Base-by-base conservation (phyloP, 2,797 vertebrate genomes). In the Urosaurus nigricauda region DNA sequence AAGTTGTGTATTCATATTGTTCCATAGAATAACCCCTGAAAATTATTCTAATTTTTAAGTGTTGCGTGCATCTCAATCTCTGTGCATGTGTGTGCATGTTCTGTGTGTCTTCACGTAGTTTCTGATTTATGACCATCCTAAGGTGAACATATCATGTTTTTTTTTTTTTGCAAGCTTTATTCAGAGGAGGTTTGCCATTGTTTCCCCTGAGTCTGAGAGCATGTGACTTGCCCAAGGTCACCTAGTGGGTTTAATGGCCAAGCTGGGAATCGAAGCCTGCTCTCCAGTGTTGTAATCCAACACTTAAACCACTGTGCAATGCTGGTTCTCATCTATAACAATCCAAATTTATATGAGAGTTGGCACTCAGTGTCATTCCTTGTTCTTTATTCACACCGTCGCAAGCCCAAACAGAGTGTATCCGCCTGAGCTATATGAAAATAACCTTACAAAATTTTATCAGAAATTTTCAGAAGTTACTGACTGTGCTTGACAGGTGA, bases 381-480 rank as follows among this genome's bases (percentile, higher is more conserved):
- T 43, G 43, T 71, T 71, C 35, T 40, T 80, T 75, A 47, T 71
- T 53, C 73, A 78, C 68, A 78, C 37, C 40, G 58, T 17, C 3
- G 2, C 65, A 70, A 85, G 3, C 43, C 60, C 86, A 77, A 37
- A 16, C 3, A 53, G 70, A 75, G 86, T 19, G 47, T 40, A 63
- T 29, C 26, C 26, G 26, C 3, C 73, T 63, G 43, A 16, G 19
- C 43, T 51, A 32, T 70, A 1, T 12, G 1, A 73, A 60, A 79
- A 65, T 85, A 51, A 0, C 0, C 68, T 90, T 51, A 90, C 80
- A 29, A 19, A 88, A 65, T 19, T 84, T 88, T 71, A 26, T 85
- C 84, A 37, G 32, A 19, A 26, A 79, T 79, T 78, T 82, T 43
- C 1, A 51, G 47, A 88, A 89, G 86, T 63, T 84, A 1, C 35